Conservation (phyloP, 2,797 vertebrate genomes). For the Agapornis canus region DNA sequence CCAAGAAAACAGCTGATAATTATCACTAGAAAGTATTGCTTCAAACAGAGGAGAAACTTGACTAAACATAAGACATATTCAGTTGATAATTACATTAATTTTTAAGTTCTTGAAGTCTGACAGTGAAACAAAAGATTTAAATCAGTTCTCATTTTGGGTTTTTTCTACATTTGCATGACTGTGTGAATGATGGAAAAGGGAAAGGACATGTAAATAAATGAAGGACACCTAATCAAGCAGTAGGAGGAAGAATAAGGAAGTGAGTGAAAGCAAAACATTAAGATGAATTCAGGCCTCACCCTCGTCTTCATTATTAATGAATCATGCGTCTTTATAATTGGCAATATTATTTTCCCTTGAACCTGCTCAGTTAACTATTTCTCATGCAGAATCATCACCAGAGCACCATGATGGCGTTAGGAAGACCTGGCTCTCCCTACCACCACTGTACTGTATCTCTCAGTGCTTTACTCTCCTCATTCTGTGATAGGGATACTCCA, state of each 20-base stretch:
- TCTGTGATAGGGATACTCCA: accelerated
- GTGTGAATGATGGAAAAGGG: neutral
- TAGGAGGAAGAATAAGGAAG: neutral
- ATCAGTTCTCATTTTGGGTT: neutral
- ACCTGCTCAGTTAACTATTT: neutral
- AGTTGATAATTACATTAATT: neutral
- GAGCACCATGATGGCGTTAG: neutral
- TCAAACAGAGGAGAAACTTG: neutral
- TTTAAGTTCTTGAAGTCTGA: neutral
- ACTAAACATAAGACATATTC: neutral
- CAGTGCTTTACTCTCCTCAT: neutral
- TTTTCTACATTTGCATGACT: neutral
- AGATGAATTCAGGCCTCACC: neutral
- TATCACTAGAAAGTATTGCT: neutral
- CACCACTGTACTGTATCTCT: accelerated
- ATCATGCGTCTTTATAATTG: neutral
- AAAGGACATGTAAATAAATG: neutral
- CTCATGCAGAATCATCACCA: neutral
- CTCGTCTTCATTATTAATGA: neutral
- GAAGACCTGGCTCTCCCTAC: neutral
- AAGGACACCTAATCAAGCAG: neutral
- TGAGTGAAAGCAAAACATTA: neutral
- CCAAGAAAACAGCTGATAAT: neutral
- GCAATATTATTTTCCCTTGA: neutral
- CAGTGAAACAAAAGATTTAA: neutral